Conservation (phyloP, 2,888 invertebrate genomes). For the Cephus runcator region DNA sequence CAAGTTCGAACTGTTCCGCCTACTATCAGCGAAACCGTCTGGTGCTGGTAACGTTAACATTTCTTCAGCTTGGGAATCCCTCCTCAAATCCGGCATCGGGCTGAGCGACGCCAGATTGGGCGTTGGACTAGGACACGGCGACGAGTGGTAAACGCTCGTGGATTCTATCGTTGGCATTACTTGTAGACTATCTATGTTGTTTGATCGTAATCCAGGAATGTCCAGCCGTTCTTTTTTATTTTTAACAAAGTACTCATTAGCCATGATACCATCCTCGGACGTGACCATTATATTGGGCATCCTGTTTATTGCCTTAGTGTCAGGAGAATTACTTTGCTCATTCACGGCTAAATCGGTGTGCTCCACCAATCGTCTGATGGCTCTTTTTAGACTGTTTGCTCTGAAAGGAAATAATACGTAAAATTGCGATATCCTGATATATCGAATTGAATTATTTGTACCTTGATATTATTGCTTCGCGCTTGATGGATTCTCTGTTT, state of each 20-base stretch:
- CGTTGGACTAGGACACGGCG: conserved; percentile 68
- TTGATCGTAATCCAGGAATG: conserved; percentile 40
- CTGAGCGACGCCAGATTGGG: conserved; percentile 73
- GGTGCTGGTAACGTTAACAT: conserved; percentile 78
- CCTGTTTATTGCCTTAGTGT: conserved; percentile 50
- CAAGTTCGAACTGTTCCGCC: conserved; percentile 67
- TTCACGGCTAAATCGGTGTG: conserved; percentile 80
- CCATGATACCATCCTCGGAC: conserved; percentile 31
- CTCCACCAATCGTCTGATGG: conserved; percentile 82
- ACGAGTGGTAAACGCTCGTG: conserved; percentile 64
- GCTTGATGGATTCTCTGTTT: conserved; percentile 68
- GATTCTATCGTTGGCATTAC: conserved; percentile 65
- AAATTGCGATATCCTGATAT: not conserved
- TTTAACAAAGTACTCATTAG: not conserved
- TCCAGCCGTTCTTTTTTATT: conserved; percentile 38
- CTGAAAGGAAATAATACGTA: conserved; percentile 55
- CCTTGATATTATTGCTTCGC: conserved; percentile 70
- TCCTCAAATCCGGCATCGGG: conserved; percentile 73
- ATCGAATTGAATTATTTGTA: conserved; percentile 19
- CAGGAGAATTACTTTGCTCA: conserved; percentile 65
- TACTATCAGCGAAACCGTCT: conserved; percentile 84
- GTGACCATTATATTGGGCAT: conserved; percentile 44
- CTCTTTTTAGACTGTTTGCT: conserved; percentile 86
- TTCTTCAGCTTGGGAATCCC: conserved; percentile 73
- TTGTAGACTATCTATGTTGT: conserved; percentile 41